A percentile compares a stretch with the other conserved stretches of the same genome.
Conservation (phyloP, 1,140 invertebrate genomes). For the Drosophila oshimai region DNA sequence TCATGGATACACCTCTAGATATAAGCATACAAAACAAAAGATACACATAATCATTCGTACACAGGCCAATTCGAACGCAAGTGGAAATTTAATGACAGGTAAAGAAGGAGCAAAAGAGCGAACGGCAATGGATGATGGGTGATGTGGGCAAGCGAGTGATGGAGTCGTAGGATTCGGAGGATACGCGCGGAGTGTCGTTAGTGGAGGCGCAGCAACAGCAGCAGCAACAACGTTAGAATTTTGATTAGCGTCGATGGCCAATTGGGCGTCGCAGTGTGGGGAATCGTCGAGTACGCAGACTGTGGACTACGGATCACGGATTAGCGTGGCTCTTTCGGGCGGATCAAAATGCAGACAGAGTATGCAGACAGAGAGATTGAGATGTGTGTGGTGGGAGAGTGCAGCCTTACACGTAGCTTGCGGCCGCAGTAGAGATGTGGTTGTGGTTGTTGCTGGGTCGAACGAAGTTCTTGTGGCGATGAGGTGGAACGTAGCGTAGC, state of each 20-base stretch:
- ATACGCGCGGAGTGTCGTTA: neutral
- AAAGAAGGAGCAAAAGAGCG: constrained; percentile 7
- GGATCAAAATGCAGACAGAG: constrained; percentile 16
- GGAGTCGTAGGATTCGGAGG: constrained; percentile 17
- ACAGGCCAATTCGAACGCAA: constrained; percentile 65
- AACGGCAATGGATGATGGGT: constrained; percentile 3
- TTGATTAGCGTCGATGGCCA: constrained; percentile 60
- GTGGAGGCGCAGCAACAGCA: constrained; percentile 45
- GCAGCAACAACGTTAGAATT: constrained; percentile 68
- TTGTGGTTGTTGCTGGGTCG: constrained; percentile 3
- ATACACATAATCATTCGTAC: constrained; percentile 56
- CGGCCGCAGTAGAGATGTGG: constrained; percentile 17
- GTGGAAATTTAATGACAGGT: constrained; percentile 40
- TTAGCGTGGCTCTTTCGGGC: constrained; percentile 1
- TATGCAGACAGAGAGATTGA: constrained; percentile 19
- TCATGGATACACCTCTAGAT: neutral
- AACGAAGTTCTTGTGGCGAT: constrained; percentile 18
- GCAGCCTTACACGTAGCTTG: constrained; percentile 71
- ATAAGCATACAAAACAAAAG: constrained; percentile 19
- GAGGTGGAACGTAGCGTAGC: neutral
- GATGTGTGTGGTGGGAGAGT: constrained; percentile 28
- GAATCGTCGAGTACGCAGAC: neutral
- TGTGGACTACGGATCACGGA: constrained; percentile 5
- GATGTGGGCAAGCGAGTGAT: constrained; percentile 10
- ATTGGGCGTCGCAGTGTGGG: constrained; percentile 29